A percentile compares a stretch with the other conserved stretches of the same genome.
Conservation (phyloP, 2,113 vertebrate genomes). For the Scolopax mira region DNA sequence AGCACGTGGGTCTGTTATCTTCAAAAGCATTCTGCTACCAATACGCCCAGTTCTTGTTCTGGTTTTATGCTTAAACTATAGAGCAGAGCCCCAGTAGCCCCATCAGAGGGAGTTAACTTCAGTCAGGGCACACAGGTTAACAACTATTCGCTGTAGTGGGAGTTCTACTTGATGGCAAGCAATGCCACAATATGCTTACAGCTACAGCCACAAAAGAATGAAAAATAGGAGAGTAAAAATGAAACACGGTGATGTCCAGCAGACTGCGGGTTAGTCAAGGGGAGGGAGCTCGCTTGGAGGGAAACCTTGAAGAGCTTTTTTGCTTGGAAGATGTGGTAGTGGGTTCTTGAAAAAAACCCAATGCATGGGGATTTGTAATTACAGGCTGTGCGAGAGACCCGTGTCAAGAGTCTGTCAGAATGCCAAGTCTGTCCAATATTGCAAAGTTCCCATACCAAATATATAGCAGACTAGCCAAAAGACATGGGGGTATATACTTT, state of each 20-base stretch:
- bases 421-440: background rate
- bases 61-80: background rate
- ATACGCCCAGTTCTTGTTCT: background rate
- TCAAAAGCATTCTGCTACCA: background rate
- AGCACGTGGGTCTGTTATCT: background rate
- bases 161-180: background rate
- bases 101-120: background rate
- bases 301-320: background rate
- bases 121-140: background rate
- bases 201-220: background rate
- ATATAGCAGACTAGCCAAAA: background rate
- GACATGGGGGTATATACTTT: background rate
- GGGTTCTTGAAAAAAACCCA: background rate
- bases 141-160: background rate
- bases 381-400: background rate
- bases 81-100: background rate
- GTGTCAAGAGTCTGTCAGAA: background rate
- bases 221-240: background rate
- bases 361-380: background rate
- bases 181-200: background rate
- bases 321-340: background rate
- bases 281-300: background rate
- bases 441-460: background rate
- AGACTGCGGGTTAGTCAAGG: background rate
- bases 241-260: background rate